These are phyloP conservation scores for Columba guinea DNA, from an alignment of 2,797 vertebrate genomes.

Conservation along the genomic window DNA sequence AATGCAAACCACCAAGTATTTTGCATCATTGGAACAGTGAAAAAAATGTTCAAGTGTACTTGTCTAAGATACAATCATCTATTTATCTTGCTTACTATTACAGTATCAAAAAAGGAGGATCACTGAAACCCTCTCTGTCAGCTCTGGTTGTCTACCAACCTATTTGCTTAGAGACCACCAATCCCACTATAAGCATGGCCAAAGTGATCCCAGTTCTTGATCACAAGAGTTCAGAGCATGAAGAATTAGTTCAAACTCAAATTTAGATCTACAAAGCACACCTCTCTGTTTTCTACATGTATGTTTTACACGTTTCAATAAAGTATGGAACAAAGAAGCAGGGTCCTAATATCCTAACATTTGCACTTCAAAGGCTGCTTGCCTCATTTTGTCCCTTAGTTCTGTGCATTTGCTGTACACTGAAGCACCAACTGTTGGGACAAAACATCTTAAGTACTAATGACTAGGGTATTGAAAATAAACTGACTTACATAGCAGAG, in stretches of 20 bases:
- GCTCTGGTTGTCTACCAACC: not conserved
- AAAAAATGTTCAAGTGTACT: not conserved
- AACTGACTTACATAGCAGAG: not conserved
- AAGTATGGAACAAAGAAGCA: not conserved
- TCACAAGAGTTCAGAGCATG: not conserved
- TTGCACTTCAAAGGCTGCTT: not conserved
- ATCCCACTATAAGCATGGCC: not conserved
- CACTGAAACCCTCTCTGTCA: not conserved
- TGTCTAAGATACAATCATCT: not conserved
- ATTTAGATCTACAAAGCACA: not conserved
- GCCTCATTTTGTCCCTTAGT: not conserved
- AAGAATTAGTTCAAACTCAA: not conserved
- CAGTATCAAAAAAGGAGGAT: not conserved
- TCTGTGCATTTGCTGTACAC: not conserved
- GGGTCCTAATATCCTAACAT: not conserved
- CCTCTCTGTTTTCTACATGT: fast-evolving
- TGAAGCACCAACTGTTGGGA: fast-evolving
- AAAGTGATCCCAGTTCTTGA: not conserved
- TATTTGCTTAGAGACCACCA: not conserved
- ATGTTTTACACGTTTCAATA: not conserved
- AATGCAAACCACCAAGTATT: not conserved
- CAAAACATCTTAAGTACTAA: not conserved
- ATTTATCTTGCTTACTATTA: not conserved
- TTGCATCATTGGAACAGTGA: not conserved
- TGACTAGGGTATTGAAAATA: not conserved